A percentile compares a stretch with the other conserved stretches of the same genome.
phyloP scores from a whole-genome alignment of 2,113 vertebrate species.

The Antechinus stuartii region DNA sequence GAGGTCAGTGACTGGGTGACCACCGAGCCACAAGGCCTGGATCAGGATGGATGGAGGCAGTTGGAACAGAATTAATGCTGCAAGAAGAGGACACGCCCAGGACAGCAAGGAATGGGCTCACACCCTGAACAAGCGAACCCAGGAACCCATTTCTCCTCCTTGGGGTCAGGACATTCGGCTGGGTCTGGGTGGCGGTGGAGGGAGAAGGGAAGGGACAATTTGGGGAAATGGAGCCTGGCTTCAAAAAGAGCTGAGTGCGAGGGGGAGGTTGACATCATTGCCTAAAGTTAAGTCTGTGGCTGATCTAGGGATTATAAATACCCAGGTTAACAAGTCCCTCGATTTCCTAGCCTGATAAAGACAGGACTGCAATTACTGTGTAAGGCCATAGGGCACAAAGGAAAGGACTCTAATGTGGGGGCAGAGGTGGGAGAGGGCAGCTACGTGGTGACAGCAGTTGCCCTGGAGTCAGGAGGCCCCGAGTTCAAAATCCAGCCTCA shows the following conservation, averaged over 20 bases:
- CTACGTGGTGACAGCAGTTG: not conserved
- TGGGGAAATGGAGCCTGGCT: not conserved
- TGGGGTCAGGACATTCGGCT: not conserved
- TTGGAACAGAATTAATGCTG: not conserved
- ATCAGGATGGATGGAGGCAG: not conserved
- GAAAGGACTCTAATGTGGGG: not conserved
- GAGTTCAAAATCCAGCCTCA: not conserved
- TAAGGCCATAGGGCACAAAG: not conserved
- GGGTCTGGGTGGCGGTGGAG: not conserved
- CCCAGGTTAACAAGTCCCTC: not conserved
- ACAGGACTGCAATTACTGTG: not conserved
- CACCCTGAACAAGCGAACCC: not conserved
- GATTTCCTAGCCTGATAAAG: not conserved
- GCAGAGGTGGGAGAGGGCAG: not conserved
- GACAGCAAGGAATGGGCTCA: not conserved
- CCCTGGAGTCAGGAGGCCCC: not conserved
- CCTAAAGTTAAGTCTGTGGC: not conserved
- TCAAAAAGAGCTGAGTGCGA: not conserved
- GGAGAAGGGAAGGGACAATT: not conserved
- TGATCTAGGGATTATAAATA: not conserved
- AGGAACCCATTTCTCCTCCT: not conserved
- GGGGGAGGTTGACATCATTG: not conserved
- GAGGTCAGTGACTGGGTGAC: not conserved
- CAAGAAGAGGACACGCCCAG: not conserved
- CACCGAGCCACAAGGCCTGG: not conserved